Evolutionary conservation across 2,113 vertebrate species (phyloP).

Genomic region (Crypturellus undulatus): DNA sequence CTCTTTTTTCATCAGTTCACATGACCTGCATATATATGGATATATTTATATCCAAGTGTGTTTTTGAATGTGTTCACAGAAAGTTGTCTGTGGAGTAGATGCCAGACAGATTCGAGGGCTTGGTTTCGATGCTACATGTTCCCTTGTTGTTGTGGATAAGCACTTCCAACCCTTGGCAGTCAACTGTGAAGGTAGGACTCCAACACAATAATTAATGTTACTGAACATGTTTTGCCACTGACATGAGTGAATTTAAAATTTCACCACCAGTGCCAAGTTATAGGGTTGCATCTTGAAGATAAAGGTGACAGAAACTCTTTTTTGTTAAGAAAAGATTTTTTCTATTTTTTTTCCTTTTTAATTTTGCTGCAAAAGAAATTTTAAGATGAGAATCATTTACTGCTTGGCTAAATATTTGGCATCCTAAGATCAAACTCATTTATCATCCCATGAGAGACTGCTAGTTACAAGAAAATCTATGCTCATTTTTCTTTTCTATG

Average conservation of each 20-base stretch:
- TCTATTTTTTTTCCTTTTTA: background rate
- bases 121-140: slow-evolving; percentile 96
- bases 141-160: slow-evolving; percentile 91
- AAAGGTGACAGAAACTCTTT: background rate
- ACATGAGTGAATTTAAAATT: background rate
- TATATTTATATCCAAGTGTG: background rate
- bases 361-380: background rate
- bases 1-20: background rate
- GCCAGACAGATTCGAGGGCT: slow-evolving; percentile 84
- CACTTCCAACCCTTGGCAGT: slow-evolving; percentile 88
- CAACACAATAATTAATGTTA: background rate
- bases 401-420: background rate
- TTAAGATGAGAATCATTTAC: background rate
- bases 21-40: too few species aligned
- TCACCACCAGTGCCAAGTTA: background rate
- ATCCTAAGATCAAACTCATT: background rate
- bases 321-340: background rate
- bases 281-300: background rate
- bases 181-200: slow-evolving; percentile 82
- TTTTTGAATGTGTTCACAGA: slow-evolving; percentile 77
- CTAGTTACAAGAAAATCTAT: background rate
- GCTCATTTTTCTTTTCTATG: background rate
- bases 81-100: slow-evolving; percentile 79
- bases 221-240: background rate
- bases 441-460: background rate